A percentile compares a stretch with the other conserved stretches of the same genome.
phyloP scores from a whole-genome alignment of 2,888 invertebrate species.

The Pasiphila rectangulata region DNA sequence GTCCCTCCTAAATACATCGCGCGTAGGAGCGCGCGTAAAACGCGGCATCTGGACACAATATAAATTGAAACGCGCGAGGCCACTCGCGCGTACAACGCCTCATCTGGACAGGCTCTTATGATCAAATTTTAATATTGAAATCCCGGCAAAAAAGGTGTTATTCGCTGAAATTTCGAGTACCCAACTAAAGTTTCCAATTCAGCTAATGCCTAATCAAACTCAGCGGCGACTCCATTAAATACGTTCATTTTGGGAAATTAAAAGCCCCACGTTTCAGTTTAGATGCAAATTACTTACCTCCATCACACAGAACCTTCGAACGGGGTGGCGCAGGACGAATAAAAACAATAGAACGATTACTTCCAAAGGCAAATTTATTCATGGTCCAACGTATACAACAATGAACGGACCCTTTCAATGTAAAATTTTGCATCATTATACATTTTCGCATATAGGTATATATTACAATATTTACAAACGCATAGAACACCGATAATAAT shows the following conservation, averaged over 20 bases:
- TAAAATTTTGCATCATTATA: conserved; percentile 73
- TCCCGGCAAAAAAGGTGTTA: no score
- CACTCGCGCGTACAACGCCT: no score
- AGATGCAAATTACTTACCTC: conserved; percentile 29
- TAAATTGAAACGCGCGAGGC: neutral
- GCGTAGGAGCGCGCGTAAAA: neutral
- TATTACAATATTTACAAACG: conserved; percentile 78
- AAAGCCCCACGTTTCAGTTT: conserved; percentile 17
- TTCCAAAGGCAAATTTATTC: conserved; percentile 78
- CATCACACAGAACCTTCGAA: conserved; percentile 23
- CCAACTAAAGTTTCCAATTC: neutral
- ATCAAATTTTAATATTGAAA: no score
- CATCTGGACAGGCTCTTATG: neutral
- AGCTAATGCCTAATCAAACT: neutral
- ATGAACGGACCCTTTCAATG: conserved; percentile 79
- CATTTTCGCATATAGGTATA: conserved; percentile 54
- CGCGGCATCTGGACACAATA: neutral
- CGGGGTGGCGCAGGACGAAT: conserved; percentile 25
- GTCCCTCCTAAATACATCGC: neutral
- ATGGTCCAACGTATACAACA: conserved; percentile 79
- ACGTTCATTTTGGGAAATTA: conserved; percentile 9
- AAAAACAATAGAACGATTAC: conserved; percentile 42
- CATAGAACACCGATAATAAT: conserved; percentile 53
- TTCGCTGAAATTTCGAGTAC: no score
- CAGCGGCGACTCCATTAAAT: neutral